Percentiles rank a stretch among this genome's conserved stretches.
Conservation (phyloP, 2,797 vertebrate species). For the Holocentrus rufus region DNA sequence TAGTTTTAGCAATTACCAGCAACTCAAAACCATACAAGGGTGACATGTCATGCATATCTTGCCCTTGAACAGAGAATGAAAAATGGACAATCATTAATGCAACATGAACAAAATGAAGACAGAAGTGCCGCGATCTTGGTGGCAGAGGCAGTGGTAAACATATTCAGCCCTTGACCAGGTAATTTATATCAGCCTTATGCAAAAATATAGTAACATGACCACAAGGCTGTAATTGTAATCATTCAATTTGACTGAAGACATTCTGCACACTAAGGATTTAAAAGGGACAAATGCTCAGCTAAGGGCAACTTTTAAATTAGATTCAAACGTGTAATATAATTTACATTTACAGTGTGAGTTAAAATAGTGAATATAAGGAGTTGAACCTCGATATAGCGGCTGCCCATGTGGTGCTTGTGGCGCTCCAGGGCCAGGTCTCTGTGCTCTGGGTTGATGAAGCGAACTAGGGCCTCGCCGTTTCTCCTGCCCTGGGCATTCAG, state of each 20-base stretch:
- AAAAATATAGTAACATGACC: too few relatives aligned
- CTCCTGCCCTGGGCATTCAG: conserved; percentile 95
- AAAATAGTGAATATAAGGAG: background rate
- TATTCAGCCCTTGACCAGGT: background rate
- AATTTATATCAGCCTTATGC: too few relatives aligned
- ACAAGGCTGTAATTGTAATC: background rate
- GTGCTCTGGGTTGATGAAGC: conserved; percentile 93
- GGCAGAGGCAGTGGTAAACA: background rate
- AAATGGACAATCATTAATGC: background rate
- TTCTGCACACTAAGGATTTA: background rate
- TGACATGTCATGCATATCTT: background rate
- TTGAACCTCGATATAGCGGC: conserved; percentile 94
- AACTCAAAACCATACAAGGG: conserved; percentile 1
- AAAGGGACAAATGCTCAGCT: background rate
- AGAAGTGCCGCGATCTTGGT: too few relatives aligned
- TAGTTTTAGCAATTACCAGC: conserved; percentile 12
- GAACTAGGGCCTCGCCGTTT: conserved; percentile 95
- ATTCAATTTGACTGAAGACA: background rate
- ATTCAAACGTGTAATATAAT: background rate
- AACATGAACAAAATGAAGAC: background rate
- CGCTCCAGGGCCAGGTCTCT: conserved; percentile 93
- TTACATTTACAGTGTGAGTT: background rate
- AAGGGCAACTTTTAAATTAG: background rate
- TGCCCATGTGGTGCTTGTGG: conserved; percentile 98
- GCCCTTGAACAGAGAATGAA: background rate